Percentiles rank a stretch among this genome's conserved stretches.
Conservation (phyloP, 2,888 invertebrate genomes). For the Meiosimyza decipiens region DNA sequence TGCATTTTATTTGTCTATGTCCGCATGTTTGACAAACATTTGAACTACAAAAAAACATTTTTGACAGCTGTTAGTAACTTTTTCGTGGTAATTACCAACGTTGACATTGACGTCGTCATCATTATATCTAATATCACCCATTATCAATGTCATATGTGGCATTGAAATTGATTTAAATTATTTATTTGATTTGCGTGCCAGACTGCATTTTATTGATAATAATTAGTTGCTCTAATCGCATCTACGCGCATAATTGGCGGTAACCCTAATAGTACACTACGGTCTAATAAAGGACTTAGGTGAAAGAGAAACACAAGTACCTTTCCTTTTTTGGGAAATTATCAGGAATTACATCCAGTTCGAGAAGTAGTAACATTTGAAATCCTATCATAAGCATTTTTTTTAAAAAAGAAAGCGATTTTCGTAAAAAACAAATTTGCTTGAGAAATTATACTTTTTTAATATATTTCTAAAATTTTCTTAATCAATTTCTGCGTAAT, state of each 20-base stretch:
- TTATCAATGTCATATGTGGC: conserved; percentile 5
- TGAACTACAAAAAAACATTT: not conserved
- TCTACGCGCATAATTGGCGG: conserved; percentile 16
- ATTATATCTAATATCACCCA: not conserved
- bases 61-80: not conserved
- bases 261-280: conserved; percentile 4
- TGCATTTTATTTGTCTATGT: conserved; percentile 7
- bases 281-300: too few relatives aligned
- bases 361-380: too few relatives aligned
- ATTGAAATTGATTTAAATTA: conserved; percentile 22
- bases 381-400: too few relatives aligned
- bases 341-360: too few relatives aligned
- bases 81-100: not conserved
- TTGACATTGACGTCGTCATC: not conserved
- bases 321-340: too few relatives aligned
- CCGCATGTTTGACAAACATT: conserved; percentile 8
- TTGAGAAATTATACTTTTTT: too few relatives aligned
- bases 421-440: too few relatives aligned
- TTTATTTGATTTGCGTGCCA: conserved; percentile 27
- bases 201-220: conserved; percentile 27
- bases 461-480: too few relatives aligned
- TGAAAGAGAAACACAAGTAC: too few relatives aligned
- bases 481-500: too few relatives aligned
- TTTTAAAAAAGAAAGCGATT: too few relatives aligned
- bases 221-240: conserved; percentile 24